phyloP scores from a whole-genome alignment of 2,113 vertebrate genomes.

The Tetraodon nigroviridis region DNA sequence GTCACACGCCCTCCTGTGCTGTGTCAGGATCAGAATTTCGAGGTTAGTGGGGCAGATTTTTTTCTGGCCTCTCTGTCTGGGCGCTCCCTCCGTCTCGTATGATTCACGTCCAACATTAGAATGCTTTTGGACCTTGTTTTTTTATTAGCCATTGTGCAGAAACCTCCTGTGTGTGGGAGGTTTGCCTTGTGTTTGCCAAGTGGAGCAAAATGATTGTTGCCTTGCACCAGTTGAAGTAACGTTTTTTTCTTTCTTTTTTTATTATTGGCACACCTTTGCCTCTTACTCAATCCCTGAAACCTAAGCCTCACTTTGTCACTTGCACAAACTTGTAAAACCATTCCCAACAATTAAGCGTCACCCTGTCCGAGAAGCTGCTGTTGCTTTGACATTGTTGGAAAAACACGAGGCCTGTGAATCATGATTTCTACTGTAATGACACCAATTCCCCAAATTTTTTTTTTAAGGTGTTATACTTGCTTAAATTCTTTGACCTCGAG shows the following conservation, averaged over 20 bases:
- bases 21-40: conserved; percentile 21
- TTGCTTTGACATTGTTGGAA: conserved; percentile 4
- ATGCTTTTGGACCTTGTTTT: conserved; percentile 9
- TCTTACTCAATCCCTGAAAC: conserved; percentile 33
- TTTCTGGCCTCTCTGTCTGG: conserved; percentile 22
- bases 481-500: too few species aligned
- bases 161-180: conserved; percentile 13
- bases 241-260: neutral
- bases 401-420: neutral
- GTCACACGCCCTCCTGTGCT: conserved; percentile 40
- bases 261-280: conserved; percentile 26
- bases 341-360: conserved; percentile 43
- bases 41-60: conserved; percentile 20
- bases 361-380: conserved; percentile 36
- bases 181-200: conserved; percentile 15
- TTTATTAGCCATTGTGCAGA: conserved; percentile 17
- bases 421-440: neutral
- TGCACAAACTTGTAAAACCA: conserved; percentile 63
- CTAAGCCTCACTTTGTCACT: conserved; percentile 52
- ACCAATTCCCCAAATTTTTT: neutral
- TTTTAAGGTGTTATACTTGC: too few species aligned
- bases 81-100: neutral
- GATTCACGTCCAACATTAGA: conserved; percentile 1
- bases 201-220: conserved; percentile 12
- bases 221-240: conserved; percentile 19